Conservation (phyloP, 2,113 vertebrate species). For the Podiceps cristatus region DNA sequence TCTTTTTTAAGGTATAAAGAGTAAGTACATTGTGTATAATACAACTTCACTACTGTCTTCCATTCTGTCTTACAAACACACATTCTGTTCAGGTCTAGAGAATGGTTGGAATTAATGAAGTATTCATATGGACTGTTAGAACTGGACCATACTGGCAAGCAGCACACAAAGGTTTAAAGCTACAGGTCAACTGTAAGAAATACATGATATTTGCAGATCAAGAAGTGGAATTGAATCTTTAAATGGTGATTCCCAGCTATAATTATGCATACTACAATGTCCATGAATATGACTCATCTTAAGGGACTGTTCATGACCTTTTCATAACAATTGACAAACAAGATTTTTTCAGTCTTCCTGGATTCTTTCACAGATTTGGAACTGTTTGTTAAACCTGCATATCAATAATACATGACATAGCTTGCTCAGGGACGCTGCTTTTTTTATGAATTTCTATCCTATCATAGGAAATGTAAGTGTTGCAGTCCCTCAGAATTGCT, state of each 20-base stretch:
- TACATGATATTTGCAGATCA: not conserved
- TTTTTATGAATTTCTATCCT: not conserved
- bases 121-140: not conserved
- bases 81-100: not conserved
- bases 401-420: not conserved
- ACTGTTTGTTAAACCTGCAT: not conserved
- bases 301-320: not conserved
- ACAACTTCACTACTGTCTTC: not conserved
- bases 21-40: not conserved
- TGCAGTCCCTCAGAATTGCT: not conserved
- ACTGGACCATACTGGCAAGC: conserved; percentile 3
- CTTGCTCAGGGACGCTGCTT: not conserved
- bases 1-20: not conserved
- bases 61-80: not conserved
- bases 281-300: not conserved
- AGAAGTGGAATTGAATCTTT: not conserved
- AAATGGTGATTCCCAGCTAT: not conserved
- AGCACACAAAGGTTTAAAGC: conserved; percentile 1
- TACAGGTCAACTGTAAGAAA: not conserved
- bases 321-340: not conserved
- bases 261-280: not conserved
- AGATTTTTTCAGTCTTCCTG: not conserved
- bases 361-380: not conserved
- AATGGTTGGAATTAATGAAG: not conserved
- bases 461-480: not conserved